Base-by-base conservation (phyloP, 2,797 vertebrate species). In the Acanthopagrus latus region DNA sequence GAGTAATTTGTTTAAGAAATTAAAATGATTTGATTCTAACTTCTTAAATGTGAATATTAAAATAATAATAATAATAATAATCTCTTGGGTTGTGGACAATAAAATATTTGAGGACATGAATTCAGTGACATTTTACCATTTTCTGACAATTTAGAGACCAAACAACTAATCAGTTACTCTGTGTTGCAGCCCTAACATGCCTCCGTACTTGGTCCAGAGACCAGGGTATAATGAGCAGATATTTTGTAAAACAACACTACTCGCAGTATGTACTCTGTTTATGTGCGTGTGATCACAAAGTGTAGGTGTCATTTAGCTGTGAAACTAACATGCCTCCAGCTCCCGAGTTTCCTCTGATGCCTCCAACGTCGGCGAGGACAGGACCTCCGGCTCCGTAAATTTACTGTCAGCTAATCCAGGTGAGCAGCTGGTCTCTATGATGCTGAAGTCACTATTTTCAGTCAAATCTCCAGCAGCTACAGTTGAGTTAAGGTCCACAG, bases 381-480 rank as follows among this genome's bases (percentile, higher is more conserved):
- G 16, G 1, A 20, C 44, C 20, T 84, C 81, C 78, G 65, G 63
- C 55, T 86, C 76, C 0, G 38, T 8, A 10, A 27, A 38, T 47
- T 64, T 64, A 7, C 44, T 1, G 0, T 81, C 77, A 0, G 63
- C 71, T 29, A 60, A 55, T 13, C 16, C 86, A 4, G 78, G 0
- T 6, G 41, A 47, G 54, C 70, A 41, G 81, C 75, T 83, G 33
- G 29, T 82, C 76, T 59, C 88, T 2, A 92, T 65, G 65, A 93
- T 43, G 44, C 85, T 91, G 27, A 92, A 87, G 68, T 94, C 91
- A 2, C 88, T 44, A 1, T 84, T 85, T 65, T 87, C 86, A 33
- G 60, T 85, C 57, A 82, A 48, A 57, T 86, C 86, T 76, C 20
- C 84, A 3, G 29, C 57, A 0, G 64, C 56, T 5, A 52, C 64